Evolutionary conservation across 2,797 vertebrate species (phyloP), one percentile per base, ranked within the genome.

Genomic region (Macropus fuliginosus): DNA sequence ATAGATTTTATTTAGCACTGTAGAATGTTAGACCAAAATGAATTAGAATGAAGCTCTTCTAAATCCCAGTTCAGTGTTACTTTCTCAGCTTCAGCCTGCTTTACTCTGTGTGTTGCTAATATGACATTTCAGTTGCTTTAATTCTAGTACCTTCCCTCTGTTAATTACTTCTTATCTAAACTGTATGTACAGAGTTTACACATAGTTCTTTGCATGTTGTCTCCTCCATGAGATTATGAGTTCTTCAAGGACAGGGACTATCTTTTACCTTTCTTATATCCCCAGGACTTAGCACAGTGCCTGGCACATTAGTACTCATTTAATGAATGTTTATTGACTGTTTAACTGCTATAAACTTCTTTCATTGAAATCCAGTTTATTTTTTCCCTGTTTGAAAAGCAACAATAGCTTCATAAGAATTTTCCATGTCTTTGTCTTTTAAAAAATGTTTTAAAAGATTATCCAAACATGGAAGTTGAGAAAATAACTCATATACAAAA

Each of bases 401-500:
- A 96, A 5, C 93, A 56, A 31, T 91, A 95, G 24, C 50, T 56
- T 54, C 28, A 91, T 95, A 62, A 95, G 28, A 54, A 91, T 90
- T 62, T 95, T 13, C 91, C 24, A 24, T 94, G 95, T 95, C 57
- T 52, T 93, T 93, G 57, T 91, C 14, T 55, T 92, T 94, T 66
- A 95, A 95, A 50, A 92, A 94, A 91, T 87, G 92, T 2, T 90
- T 54, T 95, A 91, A 91, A 93, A 92, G 24, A 74, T 40, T 40
- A 87, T 54, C 92, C 52, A 91, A 95, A 81, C 6, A 62, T 91
- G 93, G 12, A 11, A 56, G 92, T 93, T 94, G 57, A 93, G 55
- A 62, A 97, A 40, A 96, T 90, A 40, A 21, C 6, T 74, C 18
- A 21, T 81, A 1, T 81, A 16, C 66, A 62, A 52, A n/a, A 66